These are phyloP conservation scores for Toxotes lorentzi DNA, from an alignment of 2,797 vertebrate genomes.

Conservation along the genomic window DNA sequence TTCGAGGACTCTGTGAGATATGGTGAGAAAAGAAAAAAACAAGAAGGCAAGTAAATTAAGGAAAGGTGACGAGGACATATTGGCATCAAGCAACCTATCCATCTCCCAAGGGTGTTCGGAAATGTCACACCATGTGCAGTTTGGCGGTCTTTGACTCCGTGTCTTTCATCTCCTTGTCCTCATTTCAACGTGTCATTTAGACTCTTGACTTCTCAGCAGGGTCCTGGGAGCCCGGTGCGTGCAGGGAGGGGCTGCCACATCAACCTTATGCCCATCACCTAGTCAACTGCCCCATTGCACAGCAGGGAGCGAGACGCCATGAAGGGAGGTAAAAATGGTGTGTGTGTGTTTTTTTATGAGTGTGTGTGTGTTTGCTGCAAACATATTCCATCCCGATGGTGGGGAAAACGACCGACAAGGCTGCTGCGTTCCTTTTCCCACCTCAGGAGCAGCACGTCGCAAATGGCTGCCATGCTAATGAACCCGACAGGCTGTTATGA, in stretches of 20 bases:
- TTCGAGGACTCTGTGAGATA: constrained; percentile 3
- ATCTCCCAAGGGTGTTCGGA: constrained; percentile 71
- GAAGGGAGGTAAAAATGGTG: constrained; percentile 50
- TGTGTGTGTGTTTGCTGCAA: constrained; percentile 53
- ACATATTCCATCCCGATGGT: constrained; percentile 66
- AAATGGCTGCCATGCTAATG: constrained; percentile 85
- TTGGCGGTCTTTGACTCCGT: constrained; percentile 71
- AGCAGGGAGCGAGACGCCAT: constrained; percentile 41
- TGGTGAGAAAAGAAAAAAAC: constrained; percentile 20
- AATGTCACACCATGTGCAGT: constrained; percentile 78
- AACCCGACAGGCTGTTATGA: constrained; percentile 85
- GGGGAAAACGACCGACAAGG: constrained; percentile 56
- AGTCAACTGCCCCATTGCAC: constrained; percentile 61
- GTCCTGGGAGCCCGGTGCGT: constrained; percentile 52
- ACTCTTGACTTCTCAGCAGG: constrained; percentile 80
- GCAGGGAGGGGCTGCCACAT: constrained; percentile 77
- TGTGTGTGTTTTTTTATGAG: constrained; percentile 9
- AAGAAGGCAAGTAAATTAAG: constrained; percentile 47
- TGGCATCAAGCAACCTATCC: constrained; percentile 47
- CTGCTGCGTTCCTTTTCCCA: constrained; percentile 75
- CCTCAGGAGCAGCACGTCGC: constrained; percentile 73
- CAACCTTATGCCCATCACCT: constrained; percentile 69
- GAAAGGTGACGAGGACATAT: constrained; percentile 48
- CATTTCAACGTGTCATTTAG: constrained; percentile 83
- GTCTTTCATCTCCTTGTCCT: constrained; percentile 75